These are phyloP conservation scores for Grus americana DNA, from an alignment of 2,113 vertebrate species.

Conservation along the genomic window DNA sequence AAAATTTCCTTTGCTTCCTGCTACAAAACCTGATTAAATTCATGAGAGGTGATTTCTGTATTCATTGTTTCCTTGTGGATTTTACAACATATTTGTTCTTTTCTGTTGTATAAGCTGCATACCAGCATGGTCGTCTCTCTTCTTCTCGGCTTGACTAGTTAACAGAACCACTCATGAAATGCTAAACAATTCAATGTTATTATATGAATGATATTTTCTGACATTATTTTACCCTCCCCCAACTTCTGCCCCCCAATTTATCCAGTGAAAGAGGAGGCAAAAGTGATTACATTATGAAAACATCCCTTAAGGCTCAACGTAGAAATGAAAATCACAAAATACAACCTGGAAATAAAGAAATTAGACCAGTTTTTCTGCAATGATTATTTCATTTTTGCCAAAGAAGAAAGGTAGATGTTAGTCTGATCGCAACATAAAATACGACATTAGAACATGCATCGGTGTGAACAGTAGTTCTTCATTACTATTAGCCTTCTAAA, in stretches of 20 bases:
- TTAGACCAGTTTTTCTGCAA: not conserved
- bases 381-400: not conserved
- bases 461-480: not conserved
- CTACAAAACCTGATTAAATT: not conserved
- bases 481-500: not conserved
- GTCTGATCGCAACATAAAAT: not conserved
- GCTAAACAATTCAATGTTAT: not conserved
- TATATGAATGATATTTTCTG: not conserved
- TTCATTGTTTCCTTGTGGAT: not conserved
- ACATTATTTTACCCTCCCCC: not conserved
- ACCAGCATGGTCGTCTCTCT: not conserved
- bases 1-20: conserved; percentile 4
- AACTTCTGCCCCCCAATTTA: not conserved
- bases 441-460: not conserved
- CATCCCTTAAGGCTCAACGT: not conserved
- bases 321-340: not conserved
- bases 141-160: not conserved
- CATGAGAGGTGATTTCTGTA: not conserved
- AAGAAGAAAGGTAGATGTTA: not conserved
- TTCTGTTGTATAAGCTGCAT: not conserved
- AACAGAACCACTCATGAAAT: not conserved
- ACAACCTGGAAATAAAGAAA: conserved; percentile 12
- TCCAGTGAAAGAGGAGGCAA: not conserved
- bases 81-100: not conserved
- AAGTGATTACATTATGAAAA: not conserved